phyloP scores from a whole-genome alignment of 2,797 vertebrate genomes.

The Carcharodon carcharias region DNA sequence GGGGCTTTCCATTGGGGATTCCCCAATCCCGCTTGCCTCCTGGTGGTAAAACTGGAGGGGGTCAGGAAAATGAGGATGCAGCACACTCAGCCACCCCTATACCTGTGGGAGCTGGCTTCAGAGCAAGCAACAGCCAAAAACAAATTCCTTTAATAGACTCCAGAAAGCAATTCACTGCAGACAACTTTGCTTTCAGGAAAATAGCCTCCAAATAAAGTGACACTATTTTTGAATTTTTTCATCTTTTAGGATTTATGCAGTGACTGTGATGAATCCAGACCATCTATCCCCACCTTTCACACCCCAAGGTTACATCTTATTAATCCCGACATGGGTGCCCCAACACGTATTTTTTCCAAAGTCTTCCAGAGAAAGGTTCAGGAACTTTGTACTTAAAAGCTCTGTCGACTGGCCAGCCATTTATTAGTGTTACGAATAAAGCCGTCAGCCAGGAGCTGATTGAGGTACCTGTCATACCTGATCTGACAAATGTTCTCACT shows the following conservation, averaged over 20 bases:
- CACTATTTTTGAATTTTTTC: not conserved
- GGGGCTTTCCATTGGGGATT: too few relatives aligned
- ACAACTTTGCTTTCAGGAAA: not conserved
- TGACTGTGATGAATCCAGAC: fast-evolving
- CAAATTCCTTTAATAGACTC: too few relatives aligned
- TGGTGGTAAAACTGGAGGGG: too few relatives aligned
- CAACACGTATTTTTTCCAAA: not conserved
- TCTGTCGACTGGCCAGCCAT: not conserved
- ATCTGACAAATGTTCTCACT: not conserved
- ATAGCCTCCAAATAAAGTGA: not conserved
- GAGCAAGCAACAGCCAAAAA: too few relatives aligned
- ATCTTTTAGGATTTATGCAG: not conserved
- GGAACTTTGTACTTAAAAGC: not conserved
- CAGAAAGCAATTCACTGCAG: too few relatives aligned
- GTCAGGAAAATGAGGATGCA: too few relatives aligned
- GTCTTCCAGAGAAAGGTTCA: not conserved
- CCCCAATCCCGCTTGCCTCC: too few relatives aligned
- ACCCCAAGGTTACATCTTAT: not conserved
- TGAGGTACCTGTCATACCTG: not conserved
- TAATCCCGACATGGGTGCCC: not conserved
- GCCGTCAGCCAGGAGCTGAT: not conserved
- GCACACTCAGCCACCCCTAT: too few relatives aligned
- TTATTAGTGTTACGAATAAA: not conserved
- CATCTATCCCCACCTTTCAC: not conserved
- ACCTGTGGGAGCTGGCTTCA: too few relatives aligned